A percentile compares a stretch with the other conserved stretches of the same genome.
Conservation (phyloP, 2,888 invertebrate species). For the Eurytoma adleriae region DNA sequence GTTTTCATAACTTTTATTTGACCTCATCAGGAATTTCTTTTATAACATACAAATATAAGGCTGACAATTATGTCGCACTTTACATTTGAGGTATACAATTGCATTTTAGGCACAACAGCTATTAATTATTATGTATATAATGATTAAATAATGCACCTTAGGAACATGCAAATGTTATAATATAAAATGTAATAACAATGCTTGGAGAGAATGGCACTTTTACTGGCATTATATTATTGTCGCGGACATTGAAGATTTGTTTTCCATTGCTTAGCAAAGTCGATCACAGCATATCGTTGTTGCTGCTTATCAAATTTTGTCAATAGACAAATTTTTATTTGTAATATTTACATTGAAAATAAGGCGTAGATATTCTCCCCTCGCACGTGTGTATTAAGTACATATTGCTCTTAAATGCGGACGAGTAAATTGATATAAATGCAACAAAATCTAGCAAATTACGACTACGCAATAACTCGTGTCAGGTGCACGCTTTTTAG, state of each 20-base stretch:
- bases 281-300: background rate
- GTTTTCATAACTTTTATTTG: slow-evolving; percentile 4
- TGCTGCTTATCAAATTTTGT: background rate
- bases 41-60: slow-evolving; percentile 31
- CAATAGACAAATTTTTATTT: no score
- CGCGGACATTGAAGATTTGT: no score
- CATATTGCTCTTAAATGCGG: no score
- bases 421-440: no score
- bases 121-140: background rate
- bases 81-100: slow-evolving; percentile 14
- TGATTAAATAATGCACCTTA: slow-evolving; percentile 5
- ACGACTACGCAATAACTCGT: no score
- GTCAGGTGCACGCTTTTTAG: background rate
- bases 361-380: no score
- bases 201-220: background rate
- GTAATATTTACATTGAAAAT: no score
- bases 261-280: no score
- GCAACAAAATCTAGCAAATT: no score
- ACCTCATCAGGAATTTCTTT: background rate
- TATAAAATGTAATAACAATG: slow-evolving; percentile 12
- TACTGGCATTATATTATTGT: background rate
- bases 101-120: slow-evolving; percentile 39
- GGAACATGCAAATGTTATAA: slow-evolving; percentile 3
- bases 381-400: no score
- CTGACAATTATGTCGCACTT: slow-evolving; percentile 3